A percentile compares a stretch with the other conserved stretches of the same genome.
phyloP scores from a whole-genome alignment of 2,113 vertebrate genomes.

The Phyllostomus discolor region DNA sequence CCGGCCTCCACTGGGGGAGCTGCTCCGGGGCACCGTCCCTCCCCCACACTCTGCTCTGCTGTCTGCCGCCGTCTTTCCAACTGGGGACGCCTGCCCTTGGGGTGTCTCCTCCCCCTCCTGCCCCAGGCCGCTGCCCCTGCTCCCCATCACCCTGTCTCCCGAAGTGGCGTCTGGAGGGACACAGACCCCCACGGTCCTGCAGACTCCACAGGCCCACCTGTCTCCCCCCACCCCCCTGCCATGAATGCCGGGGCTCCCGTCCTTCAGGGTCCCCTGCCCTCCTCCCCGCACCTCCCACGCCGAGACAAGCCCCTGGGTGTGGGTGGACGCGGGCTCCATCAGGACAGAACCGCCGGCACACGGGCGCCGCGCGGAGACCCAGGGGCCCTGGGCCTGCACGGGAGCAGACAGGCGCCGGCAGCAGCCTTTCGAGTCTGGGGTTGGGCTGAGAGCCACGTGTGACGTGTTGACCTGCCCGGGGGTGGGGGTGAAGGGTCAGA shows the following conservation, averaged over 20 bases:
- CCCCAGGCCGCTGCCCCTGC: neutral
- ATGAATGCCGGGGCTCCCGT: rapidly evolving
- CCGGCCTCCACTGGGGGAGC: neutral
- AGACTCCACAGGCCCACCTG: neutral
- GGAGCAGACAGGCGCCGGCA: neutral
- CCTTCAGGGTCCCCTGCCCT: rapidly evolving
- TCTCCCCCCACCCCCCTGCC: rapidly evolving
- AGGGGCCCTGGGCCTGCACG: rapidly evolving
- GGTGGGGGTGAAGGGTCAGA: neutral
- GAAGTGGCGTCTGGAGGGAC: neutral
- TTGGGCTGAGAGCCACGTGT: neutral
- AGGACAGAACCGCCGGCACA: too few species aligned
- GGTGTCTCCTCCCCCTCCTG: neutral
- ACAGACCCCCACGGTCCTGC: neutral
- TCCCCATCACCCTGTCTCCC: neutral
- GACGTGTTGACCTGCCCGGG: neutral
- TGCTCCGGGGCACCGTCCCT: rapidly evolving
- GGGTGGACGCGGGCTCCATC: neutral
- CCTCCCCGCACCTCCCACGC: neutral
- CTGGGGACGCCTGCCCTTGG: too few species aligned
- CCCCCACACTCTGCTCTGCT: neutral
- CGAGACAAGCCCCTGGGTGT: neutral
- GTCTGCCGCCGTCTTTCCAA: rapidly evolving
- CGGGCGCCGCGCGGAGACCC: too few species aligned
- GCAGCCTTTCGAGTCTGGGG: neutral